Percentiles rank a stretch among this genome's conserved stretches.
Evolutionary conservation across 2,797 vertebrate species (phyloP).

Genomic region (Sorex maritimensis): DNA sequence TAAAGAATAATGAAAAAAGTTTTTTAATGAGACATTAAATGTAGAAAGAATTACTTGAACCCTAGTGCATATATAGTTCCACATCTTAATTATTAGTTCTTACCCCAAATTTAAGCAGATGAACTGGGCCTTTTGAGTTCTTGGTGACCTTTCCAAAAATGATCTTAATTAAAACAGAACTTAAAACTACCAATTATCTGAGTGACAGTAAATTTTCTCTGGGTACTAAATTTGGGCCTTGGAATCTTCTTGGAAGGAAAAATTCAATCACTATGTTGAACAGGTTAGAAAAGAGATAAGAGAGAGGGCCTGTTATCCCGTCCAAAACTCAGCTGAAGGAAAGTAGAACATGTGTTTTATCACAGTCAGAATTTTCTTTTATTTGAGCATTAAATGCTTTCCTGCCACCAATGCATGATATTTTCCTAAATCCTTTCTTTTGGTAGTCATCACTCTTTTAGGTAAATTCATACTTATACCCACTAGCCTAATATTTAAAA

Average conservation of each 20-base stretch:
- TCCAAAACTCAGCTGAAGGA: slow-evolving; percentile 35
- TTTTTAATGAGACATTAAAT: slow-evolving; percentile 7
- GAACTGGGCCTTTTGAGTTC: slow-evolving; percentile 33
- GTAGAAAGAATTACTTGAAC: slow-evolving; percentile 5
- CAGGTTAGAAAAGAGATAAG: slow-evolving; percentile 61
- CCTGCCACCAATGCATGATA: no score
- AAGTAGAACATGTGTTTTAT: slow-evolving; percentile 8
- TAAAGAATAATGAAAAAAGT: neutral
- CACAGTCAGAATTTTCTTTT: slow-evolving; percentile 47
- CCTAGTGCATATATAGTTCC: neutral
- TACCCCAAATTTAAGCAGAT: slow-evolving; percentile 26
- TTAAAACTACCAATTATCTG: slow-evolving; percentile 57
- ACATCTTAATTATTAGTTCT: slow-evolving; percentile 29
- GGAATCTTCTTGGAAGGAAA: slow-evolving; percentile 65
- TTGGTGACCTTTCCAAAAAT: slow-evolving; percentile 53
- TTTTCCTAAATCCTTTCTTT: no score
- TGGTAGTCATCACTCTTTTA: no score
- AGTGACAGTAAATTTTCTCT: slow-evolving; percentile 56
- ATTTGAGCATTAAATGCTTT: neutral
- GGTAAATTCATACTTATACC: no score
- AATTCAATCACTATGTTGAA: slow-evolving; percentile 64
- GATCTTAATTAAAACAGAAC: slow-evolving; percentile 50
- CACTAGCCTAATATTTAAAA: no score
- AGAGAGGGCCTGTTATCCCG: slow-evolving; percentile 61
- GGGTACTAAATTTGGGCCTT: slow-evolving; percentile 62